A percentile compares a stretch with the other conserved stretches of the same genome.
Conservation (phyloP, 2,888 invertebrate species). For the Euspilapteryx auroguttella region DNA sequence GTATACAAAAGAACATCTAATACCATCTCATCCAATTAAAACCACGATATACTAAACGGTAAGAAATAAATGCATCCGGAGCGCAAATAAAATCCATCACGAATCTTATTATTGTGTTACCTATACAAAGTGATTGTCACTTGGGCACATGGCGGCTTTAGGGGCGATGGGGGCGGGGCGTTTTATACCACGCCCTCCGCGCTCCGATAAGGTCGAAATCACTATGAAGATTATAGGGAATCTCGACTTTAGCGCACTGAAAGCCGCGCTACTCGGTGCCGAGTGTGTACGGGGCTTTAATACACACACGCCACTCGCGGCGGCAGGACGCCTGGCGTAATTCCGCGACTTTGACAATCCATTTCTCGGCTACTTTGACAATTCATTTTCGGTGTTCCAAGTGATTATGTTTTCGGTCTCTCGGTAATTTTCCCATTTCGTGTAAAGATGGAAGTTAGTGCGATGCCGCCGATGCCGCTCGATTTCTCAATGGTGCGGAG, state of each 20-base stretch:
- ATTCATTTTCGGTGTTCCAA: no score
- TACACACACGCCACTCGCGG: slow-evolving; percentile 38
- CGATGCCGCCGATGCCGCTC: slow-evolving; percentile 65
- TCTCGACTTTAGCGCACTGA: slow-evolving; percentile 43
- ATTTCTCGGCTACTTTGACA: no score
- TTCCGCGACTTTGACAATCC: no score
- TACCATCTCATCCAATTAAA: slow-evolving; percentile 4
- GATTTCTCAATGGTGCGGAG: slow-evolving; percentile 66
- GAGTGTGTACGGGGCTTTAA: slow-evolving; percentile 39
- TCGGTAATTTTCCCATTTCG: no score
- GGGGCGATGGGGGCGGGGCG: slow-evolving; percentile 34
- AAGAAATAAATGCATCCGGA: slow-evolving; percentile 43
- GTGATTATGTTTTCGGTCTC: no score
- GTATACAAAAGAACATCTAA: no score
- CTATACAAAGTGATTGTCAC: slow-evolving; percentile 62
- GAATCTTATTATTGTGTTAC: slow-evolving; percentile 60
- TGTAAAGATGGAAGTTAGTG: slow-evolving; percentile 63
- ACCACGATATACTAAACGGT: slow-evolving; percentile 8
- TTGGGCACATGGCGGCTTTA: slow-evolving; percentile 43
- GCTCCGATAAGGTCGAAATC: slow-evolving; percentile 51
- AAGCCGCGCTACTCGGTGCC: slow-evolving; percentile 21
- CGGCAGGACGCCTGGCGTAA: slow-evolving; percentile 34
- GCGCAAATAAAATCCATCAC: slow-evolving; percentile 58
- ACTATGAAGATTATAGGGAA: slow-evolving; percentile 38
- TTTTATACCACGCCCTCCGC: slow-evolving; percentile 34